These are phyloP conservation scores for Semicossyphus pulcher DNA, from an alignment of 2,113 vertebrate genomes.

Conservation along the genomic window DNA sequence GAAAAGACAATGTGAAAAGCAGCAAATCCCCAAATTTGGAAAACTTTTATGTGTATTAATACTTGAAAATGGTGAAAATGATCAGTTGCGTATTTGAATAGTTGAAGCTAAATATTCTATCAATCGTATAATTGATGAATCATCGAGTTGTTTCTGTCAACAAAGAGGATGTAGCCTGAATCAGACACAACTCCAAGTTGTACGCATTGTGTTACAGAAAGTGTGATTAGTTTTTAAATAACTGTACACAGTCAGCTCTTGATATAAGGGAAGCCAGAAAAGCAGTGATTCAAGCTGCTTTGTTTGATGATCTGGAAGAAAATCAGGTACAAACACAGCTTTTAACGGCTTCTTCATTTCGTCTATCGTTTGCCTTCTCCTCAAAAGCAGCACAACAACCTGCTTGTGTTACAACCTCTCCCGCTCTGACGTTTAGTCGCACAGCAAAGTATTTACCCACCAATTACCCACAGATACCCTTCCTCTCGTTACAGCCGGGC, in stretches of 20 bases:
- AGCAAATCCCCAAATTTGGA: too few species aligned
- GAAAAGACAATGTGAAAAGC: too few species aligned
- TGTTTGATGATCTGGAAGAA: constrained; percentile 52
- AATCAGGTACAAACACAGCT: constrained; percentile 47
- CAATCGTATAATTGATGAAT: neutral
- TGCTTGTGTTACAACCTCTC: constrained; percentile 65
- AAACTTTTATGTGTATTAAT: too few species aligned
- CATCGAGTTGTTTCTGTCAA: neutral
- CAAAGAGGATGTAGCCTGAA: neutral
- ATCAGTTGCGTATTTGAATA: too few species aligned
- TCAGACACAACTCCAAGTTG: neutral
- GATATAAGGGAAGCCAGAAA: constrained; percentile 14
- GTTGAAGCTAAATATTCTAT: neutral
- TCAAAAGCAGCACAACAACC: constrained; percentile 66
- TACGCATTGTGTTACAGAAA: neutral
- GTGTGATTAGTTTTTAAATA: neutral
- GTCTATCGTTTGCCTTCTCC: constrained; percentile 41
- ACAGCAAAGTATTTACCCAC: constrained; percentile 79
- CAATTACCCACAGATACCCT: constrained; percentile 79
- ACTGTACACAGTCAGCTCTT: neutral
- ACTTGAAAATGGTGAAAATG: too few species aligned
- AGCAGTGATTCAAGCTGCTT: constrained; percentile 38
- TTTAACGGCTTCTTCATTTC: constrained; percentile 23
- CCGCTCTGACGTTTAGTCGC: constrained; percentile 73
- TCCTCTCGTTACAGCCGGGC: constrained; percentile 72